Evolutionary conservation across 2,797 vertebrate genomes (phyloP).

Genomic region (Poliocrania exsul): DNA sequence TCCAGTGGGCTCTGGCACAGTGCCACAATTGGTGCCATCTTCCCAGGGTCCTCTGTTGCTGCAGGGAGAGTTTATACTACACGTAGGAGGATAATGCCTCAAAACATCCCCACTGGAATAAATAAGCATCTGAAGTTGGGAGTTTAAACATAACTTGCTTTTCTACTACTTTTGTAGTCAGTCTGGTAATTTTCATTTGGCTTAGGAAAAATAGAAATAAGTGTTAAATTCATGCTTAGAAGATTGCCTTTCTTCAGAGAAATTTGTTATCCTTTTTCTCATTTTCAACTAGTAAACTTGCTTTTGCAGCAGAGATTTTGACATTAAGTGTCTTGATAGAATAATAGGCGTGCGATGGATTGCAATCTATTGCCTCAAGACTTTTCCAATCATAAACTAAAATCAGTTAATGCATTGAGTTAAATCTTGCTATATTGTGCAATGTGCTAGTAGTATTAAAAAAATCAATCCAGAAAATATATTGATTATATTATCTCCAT

Average conservation of each 20-base stretch:
- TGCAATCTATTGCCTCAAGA: slow-evolving; percentile 64
- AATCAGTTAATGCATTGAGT: slow-evolving; percentile 58
- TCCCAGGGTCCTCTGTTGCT: neutral
- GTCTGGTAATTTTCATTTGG: neutral
- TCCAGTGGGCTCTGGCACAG: neutral
- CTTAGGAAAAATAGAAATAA: neutral
- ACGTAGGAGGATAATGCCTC: neutral
- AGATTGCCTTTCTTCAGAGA: neutral
- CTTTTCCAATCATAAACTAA: slow-evolving; percentile 65
- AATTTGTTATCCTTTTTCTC: slow-evolving; percentile 40
- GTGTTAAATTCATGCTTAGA: slow-evolving; percentile 10
- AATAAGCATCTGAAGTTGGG: neutral
- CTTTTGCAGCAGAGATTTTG: slow-evolving; percentile 56
- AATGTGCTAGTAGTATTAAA: slow-evolving; percentile 56
- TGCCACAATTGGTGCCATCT: neutral
- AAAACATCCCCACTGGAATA: neutral
- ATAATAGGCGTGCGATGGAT: slow-evolving; percentile 57
- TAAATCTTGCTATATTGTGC: slow-evolving; percentile 50
- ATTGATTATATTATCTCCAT: slow-evolving; percentile 71
- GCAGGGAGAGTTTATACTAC: neutral
- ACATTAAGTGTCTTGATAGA: slow-evolving; percentile 55
- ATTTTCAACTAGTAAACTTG: slow-evolving; percentile 49
- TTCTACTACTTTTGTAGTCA: neutral
- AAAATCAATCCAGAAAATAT: slow-evolving; percentile 66
- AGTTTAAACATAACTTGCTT: neutral